Base-by-base conservation (phyloP, 2,888 invertebrate genomes). In the Phalera bucephala region DNA sequence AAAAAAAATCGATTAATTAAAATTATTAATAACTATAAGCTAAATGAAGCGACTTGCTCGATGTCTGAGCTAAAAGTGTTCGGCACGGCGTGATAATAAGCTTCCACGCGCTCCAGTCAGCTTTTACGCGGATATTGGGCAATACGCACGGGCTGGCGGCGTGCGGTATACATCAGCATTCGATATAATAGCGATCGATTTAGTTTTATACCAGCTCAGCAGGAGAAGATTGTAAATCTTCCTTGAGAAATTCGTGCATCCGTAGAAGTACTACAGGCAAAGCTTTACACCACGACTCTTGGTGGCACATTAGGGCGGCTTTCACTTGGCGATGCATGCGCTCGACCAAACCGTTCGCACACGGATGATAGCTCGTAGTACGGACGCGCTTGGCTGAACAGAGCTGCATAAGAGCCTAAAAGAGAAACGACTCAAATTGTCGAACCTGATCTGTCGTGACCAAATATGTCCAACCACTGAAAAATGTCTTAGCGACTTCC, bases 171-270 rank as follows among this genome's bases (percentile, higher is more conserved):
- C n/a, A n/a, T n/a, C n/a, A n/a, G n/a, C n/a, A n/a, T n/a, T n/a
- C n/a, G n/a, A n/a, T n/a, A n/a, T n/a, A n/a, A n/a, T n/a, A n/a
- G n/a, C n/a, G n/a, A n/a, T n/a, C n/a, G n/a, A n/a, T n/a, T n/a
- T n/a, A n/a, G n/a, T n/a, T n/a, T n/a, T 21, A 21, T 2, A 21
- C 21, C 2, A 21, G n/a, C 21, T 21, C 21, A 2, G 21, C 21
- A 1, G 32, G 20, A 6, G 37, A 37, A 26, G 22, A 13, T 7
- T 27, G 14, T 12, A 37, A 14, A 12, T 21, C 21, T 8, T 21
- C 21, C n/a, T 21, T 21, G 7, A 21, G 8, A 8, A 7, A 3
- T 5, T 3, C 21, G n/a, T 7, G 21, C 21, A 21, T 21, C 2
- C 21, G 4, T 3, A 21, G 21, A 7, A 21, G 21, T 3, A 21